Evolutionary conservation across 2,113 vertebrate species (phyloP).

Genomic region (Pitta sordida): DNA sequence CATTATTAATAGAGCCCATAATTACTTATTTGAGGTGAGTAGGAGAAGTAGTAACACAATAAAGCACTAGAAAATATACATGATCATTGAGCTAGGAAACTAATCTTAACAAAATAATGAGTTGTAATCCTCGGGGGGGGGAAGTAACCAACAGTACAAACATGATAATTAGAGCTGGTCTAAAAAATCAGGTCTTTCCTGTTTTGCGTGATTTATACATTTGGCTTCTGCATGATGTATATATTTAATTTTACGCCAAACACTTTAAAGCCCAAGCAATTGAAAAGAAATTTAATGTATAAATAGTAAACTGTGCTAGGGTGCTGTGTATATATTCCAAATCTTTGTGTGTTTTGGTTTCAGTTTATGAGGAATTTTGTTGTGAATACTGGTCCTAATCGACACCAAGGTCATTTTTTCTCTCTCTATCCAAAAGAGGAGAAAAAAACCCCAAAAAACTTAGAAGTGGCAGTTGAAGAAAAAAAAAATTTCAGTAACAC

Average conservation of each 20-base stretch:
- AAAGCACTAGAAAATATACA: background rate
- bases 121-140: background rate
- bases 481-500: too few relatives aligned
- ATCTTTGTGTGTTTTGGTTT: too few relatives aligned
- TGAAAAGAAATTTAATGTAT: background rate
- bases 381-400: too few relatives aligned
- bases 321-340: too few relatives aligned
- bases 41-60: background rate
- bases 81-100: background rate
- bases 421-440: too few relatives aligned
- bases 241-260: background rate
- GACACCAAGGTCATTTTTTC: too few relatives aligned
- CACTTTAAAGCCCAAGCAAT: background rate
- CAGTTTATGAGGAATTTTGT: too few relatives aligned
- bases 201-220: background rate
- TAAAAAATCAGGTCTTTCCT: background rate
- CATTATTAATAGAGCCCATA: background rate
- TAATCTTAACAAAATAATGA: slow-evolving; percentile 7
- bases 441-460: too few relatives aligned
- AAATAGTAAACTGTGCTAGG: too few relatives aligned
- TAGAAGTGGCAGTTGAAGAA: too few relatives aligned
- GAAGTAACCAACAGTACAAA: background rate
- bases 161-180: background rate
- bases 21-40: background rate
- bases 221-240: background rate